Conservation (phyloP, 2,888 invertebrate genomes). For the Aphelenchoides bicaudatus region DNA sequence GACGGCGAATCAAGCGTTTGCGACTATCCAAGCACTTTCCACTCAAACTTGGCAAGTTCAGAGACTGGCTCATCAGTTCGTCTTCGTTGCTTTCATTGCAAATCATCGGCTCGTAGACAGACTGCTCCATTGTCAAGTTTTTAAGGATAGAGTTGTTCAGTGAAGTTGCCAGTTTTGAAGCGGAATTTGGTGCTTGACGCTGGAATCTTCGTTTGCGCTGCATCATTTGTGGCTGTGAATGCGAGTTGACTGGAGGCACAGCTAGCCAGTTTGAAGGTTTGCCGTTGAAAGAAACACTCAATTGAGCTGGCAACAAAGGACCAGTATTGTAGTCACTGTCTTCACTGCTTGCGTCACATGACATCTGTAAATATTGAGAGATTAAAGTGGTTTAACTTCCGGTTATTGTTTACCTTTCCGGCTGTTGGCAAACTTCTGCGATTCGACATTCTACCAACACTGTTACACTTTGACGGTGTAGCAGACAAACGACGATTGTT, state of each 20-base stretch:
- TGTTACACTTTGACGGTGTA: neutral
- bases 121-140: slow-evolving; percentile 20
- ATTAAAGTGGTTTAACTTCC: neutral
- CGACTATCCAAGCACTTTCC: neutral
- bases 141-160: neutral
- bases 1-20: slow-evolving; percentile 13
- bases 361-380: slow-evolving; percentile 19
- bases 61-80: slow-evolving; percentile 26
- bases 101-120: slow-evolving; percentile 19
- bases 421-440: neutral
- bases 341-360: slow-evolving; percentile 35
- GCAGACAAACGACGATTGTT: neutral
- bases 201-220: slow-evolving; percentile 17
- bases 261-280: neutral
- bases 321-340: slow-evolving; percentile 20
- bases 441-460: neutral
- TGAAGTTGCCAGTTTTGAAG: neutral
- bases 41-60: slow-evolving; percentile 8
- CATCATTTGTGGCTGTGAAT: neutral
- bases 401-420: neutral
- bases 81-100: neutral
- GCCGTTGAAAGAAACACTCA: slow-evolving; percentile 15
- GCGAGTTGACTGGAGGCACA: neutral
- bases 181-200: no score
- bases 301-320: neutral